A percentile compares a stretch with the other conserved stretches of the same genome.
These are phyloP conservation scores for Eupithecia dodoneata DNA, from an alignment of 2,888 invertebrate genomes.

Conservation along the genomic window DNA sequence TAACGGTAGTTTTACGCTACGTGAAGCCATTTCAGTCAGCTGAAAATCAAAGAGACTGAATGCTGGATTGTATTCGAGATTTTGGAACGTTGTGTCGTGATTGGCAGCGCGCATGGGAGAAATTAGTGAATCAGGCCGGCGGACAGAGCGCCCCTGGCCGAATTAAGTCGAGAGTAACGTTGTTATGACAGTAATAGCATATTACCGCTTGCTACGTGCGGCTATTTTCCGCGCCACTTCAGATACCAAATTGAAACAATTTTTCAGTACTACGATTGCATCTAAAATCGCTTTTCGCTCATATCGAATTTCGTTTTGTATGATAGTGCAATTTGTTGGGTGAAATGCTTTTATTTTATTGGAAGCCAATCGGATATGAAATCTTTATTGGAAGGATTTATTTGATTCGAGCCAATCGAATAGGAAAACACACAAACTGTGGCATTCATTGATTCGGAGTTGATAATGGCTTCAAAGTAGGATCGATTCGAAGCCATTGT, in stretches of 20 bases:
- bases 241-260: constrained; percentile 74
- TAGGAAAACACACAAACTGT: constrained; percentile 25
- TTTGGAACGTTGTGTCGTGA: constrained; percentile 50
- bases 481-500: constrained; percentile 44
- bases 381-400: constrained; percentile 31
- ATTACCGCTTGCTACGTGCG: constrained; percentile 71
- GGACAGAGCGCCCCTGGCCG: constrained; percentile 65
- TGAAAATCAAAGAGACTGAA: constrained; percentile 12
- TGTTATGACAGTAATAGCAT: constrained; percentile 78
- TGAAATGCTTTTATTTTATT: constrained; percentile 34
- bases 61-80: constrained; percentile 39
- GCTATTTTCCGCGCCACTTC: constrained; percentile 69
- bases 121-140: constrained; percentile 65
- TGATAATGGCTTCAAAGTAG: constrained; percentile 42
- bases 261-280: constrained; percentile 76
- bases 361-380: constrained; percentile 33
- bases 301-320: constrained; percentile 42
- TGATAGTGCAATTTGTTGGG: constrained; percentile 33
- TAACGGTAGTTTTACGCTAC: constrained; percentile 48
- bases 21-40: constrained; percentile 20
- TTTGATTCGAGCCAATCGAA: constrained; percentile 29
- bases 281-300: constrained; percentile 56
- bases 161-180: constrained; percentile 81
- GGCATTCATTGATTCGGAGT: constrained; percentile 40
- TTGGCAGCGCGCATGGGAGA: constrained; percentile 60